phyloP scores from a whole-genome alignment of 2,113 vertebrate genomes.

The Hypanus sabinus region DNA sequence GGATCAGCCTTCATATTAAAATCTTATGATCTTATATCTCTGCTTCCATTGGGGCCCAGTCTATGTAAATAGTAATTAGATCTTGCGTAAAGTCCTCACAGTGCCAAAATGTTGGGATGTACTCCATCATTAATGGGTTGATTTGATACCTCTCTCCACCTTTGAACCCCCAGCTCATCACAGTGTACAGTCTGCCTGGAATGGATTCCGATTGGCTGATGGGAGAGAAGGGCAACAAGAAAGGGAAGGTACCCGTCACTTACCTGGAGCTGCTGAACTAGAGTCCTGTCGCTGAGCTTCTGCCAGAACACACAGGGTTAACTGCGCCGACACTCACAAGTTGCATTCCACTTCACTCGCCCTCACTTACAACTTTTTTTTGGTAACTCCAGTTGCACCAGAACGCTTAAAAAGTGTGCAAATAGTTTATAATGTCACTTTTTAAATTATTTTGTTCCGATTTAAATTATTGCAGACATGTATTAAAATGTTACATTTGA shows the following conservation, averaged over 20 bases:
- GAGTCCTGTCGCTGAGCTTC: slow-evolving; percentile 39
- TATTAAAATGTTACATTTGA: background rate
- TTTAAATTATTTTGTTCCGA: background rate
- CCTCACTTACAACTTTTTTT: background rate
- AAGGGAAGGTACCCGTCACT: slow-evolving; percentile 90
- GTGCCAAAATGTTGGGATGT: background rate
- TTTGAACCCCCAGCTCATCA: slow-evolving; percentile 71
- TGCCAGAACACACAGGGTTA: background rate
- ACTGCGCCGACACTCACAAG: background rate
- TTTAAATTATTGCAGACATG: background rate
- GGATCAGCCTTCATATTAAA: background rate
- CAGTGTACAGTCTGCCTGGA: slow-evolving; percentile 87
- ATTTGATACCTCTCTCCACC: background rate
- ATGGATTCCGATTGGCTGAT: slow-evolving; percentile 97
- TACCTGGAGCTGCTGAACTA: slow-evolving; percentile 94
- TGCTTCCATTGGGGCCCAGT: background rate
- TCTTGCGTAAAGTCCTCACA: background rate
- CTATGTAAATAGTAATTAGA: background rate
- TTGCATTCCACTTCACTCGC: background rate
- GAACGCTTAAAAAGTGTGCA: background rate
- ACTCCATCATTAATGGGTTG: background rate
- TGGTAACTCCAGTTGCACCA: background rate
- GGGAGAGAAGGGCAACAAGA: slow-evolving; percentile 83
- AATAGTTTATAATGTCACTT: background rate
- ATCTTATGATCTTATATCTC: background rate